phyloP scores from a whole-genome alignment of 2,113 vertebrate species.

The Lophius piscatorius region DNA sequence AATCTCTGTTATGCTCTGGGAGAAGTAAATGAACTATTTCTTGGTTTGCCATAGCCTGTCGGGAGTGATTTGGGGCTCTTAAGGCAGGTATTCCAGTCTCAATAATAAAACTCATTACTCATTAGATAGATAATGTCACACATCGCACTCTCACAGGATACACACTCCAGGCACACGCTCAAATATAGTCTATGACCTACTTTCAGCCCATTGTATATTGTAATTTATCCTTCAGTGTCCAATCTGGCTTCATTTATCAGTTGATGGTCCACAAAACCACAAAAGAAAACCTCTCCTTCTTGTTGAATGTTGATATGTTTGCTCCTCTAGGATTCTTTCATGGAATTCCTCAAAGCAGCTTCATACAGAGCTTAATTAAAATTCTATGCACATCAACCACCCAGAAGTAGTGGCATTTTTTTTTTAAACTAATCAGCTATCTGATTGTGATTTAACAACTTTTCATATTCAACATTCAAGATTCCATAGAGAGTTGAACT shows the following conservation, averaged over 20 bases:
- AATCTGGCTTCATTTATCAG: constrained; percentile 29
- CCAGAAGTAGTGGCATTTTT: too few species aligned
- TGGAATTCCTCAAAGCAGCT: not conserved
- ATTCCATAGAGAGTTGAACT: too few species aligned
- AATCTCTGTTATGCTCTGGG: constrained; percentile 14
- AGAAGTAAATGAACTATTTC: constrained; percentile 8
- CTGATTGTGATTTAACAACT: too few species aligned
- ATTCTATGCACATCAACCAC: not conserved
- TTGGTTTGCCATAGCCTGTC: constrained; percentile 25
- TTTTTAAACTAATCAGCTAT: too few species aligned
- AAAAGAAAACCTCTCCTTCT: constrained; percentile 1
- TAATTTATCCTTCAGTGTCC: constrained; percentile 43
- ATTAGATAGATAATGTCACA: constrained; percentile 33
- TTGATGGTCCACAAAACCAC: constrained; percentile 18
- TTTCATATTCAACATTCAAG: too few species aligned
- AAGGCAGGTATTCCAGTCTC: constrained; percentile 1
- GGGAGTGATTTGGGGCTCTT: constrained; percentile 2
- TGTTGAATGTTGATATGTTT: not conserved
- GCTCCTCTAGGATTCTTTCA: not conserved
- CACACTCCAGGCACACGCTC: not conserved
- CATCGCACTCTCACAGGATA: constrained; percentile 24
- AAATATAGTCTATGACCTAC: constrained; percentile 18
- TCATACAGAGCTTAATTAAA: not conserved
- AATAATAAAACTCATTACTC: constrained; percentile 38
- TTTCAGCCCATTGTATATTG: constrained; percentile 12